Conservation (phyloP, 1,140 invertebrate species). For the Sycobia sp. region DNA sequence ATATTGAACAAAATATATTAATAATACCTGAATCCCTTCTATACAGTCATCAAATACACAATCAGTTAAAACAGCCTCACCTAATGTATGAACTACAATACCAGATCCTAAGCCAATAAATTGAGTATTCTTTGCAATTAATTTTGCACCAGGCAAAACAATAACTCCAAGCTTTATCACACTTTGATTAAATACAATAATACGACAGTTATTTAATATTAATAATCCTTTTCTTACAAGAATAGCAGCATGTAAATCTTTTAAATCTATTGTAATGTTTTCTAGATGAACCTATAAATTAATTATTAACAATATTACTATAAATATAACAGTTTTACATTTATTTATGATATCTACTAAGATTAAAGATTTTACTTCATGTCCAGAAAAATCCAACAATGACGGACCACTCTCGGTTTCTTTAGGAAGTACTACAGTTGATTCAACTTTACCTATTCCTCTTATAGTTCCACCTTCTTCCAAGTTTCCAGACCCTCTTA, state of each 20-base stretch:
- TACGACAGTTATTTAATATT: conserved; percentile 47
- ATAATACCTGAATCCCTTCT: conserved; percentile 53
- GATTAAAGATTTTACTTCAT: conserved; percentile 43
- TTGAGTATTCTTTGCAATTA: conserved; percentile 46
- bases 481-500: conserved; percentile 55
- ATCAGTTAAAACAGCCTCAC: conserved; percentile 44
- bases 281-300: conserved; percentile 48
- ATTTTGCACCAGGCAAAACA: conserved; percentile 51
- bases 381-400: conserved; percentile 54
- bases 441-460: conserved; percentile 48
- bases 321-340: background rate
- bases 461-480: conserved; percentile 60
- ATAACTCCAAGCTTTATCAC: conserved; percentile 53
- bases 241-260: conserved; percentile 51
- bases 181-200: conserved; percentile 48
- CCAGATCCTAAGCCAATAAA: conserved; percentile 53
- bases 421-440: conserved; percentile 45
- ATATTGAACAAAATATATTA: background rate
- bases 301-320: background rate
- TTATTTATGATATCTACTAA: conserved; percentile 14
- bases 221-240: conserved; percentile 49
- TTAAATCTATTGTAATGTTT: conserved; percentile 52
- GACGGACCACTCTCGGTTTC: conserved; percentile 50
- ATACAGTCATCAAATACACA: conserved; percentile 51
- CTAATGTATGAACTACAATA: conserved; percentile 46